Evolutionary conservation across 2,113 vertebrate species (phyloP).

Genomic region (Talpa occidentalis): DNA sequence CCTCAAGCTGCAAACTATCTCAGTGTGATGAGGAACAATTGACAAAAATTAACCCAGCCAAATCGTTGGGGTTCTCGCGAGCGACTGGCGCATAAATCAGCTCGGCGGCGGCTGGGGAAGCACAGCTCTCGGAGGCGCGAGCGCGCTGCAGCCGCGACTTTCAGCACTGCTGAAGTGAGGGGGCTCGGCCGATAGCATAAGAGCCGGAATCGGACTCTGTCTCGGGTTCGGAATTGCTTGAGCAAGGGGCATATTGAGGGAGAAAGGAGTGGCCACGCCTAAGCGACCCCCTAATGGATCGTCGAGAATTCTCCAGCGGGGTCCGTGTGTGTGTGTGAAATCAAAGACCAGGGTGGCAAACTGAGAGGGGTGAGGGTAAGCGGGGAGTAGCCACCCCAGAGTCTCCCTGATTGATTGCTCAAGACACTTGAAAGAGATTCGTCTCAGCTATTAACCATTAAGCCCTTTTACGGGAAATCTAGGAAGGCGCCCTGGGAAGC

Average conservation of each 20-base stretch:
- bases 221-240: neutral
- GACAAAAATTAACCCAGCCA: conserved; percentile 75
- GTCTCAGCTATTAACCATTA: neutral
- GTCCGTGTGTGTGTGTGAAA: neutral
- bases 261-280: neutral
- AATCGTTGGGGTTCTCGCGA: conserved; percentile 14
- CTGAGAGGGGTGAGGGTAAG: neutral
- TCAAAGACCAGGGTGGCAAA: neutral
- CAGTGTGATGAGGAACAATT: conserved; percentile 67
- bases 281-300: neutral
- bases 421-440: conserved; percentile 55
- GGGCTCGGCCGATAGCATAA: neutral
- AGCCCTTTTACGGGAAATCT: neutral
- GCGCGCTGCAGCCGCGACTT: neutral
- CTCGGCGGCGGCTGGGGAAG: neutral
- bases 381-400: neutral
- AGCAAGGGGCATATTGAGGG: neutral
- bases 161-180: neutral
- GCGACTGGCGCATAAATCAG: conserved; percentile 59
- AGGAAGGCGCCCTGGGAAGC: neutral
- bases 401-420: neutral
- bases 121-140: neutral
- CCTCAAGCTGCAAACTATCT: conserved; percentile 72
- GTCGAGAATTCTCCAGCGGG: neutral
- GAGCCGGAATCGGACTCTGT: rapidly evolving